A percentile compares a stretch with the other conserved stretches of the same genome.
Conservation (phyloP, 2,888 invertebrate genomes). For the Polylopha cassiicola region DNA sequence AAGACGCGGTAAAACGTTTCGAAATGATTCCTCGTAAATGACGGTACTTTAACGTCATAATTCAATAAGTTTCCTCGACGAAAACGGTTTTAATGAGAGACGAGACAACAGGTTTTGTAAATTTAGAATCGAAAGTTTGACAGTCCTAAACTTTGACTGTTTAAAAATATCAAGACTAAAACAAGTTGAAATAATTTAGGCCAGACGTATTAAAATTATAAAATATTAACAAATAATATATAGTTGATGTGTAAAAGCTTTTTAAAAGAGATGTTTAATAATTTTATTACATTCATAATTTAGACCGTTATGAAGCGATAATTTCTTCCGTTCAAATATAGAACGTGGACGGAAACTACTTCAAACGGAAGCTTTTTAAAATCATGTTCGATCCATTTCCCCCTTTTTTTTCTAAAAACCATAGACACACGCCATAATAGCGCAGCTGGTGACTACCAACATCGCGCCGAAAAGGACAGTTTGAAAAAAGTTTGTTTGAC, state of each 20-base stretch:
- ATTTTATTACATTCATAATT: constrained; percentile 8
- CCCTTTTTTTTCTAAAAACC: constrained; percentile 39
- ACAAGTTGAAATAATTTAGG: no score
- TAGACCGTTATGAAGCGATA: constrained; percentile 26
- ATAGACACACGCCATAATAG: constrained; percentile 53
- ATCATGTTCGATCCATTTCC: constrained; percentile 37
- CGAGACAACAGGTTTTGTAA: not conserved
- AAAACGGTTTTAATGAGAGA: not conserved
- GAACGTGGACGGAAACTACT: constrained; percentile 34
- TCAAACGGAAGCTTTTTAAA: constrained; percentile 44
- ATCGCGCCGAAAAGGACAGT: constrained; percentile 35
- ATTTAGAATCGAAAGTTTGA: no score
- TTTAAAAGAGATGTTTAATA: no score
- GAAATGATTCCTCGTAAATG: constrained; percentile 32
- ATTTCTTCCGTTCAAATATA: constrained; percentile 30
- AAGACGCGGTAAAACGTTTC: constrained; percentile 32
- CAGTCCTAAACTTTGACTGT: no score
- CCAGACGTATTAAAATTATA: no score
- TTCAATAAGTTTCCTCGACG: constrained; percentile 3
- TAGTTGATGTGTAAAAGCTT: no score
- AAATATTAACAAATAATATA: no score
- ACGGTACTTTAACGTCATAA: constrained; percentile 20
- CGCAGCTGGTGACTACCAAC: constrained; percentile 55
- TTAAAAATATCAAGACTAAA: no score
- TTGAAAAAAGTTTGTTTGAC: constrained; percentile 36